Conservation (phyloP, 2,888 invertebrate genomes). For the Catocala sponsa region DNA sequence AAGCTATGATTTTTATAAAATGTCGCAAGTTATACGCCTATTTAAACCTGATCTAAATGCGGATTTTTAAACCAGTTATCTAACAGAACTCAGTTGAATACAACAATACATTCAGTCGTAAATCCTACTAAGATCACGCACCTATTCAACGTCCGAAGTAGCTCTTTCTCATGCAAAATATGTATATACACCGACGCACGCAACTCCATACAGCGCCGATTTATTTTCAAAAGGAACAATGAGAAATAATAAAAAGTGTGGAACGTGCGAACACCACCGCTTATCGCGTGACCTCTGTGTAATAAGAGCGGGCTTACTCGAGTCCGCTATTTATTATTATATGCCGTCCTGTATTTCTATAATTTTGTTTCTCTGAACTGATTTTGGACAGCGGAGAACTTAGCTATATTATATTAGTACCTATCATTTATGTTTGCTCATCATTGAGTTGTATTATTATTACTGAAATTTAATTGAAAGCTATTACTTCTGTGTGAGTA, state of each 20-base stretch:
- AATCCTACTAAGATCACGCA: constrained; percentile 51
- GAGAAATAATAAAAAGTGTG: constrained; percentile 56
- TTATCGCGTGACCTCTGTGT: constrained; percentile 55
- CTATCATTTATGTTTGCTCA: no score
- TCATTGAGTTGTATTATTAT: no score
- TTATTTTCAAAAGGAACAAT: constrained; percentile 58
- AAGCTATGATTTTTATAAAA: no score
- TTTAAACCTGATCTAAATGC: no score
- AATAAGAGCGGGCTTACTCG: constrained; percentile 36
- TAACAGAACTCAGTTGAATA: constrained; percentile 12
- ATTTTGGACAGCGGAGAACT: no score
- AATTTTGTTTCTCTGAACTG: constrained; percentile 3
- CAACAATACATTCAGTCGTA: constrained; percentile 44
- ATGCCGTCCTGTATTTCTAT: constrained; percentile 30
- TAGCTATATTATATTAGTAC: no score
- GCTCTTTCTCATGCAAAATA: constrained; percentile 55
- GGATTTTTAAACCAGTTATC: no score
- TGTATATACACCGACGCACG: constrained; percentile 46
- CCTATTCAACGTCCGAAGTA: constrained; percentile 45
- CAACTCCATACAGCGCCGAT: constrained; percentile 44
- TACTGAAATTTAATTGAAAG: no score
- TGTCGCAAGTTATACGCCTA: no score
- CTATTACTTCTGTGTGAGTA: no score
- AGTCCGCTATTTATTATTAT: constrained; percentile 38
- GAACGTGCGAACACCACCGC: constrained; percentile 44